phyloP scores from a whole-genome alignment of 2,797 vertebrate species.

The Coregonus sp. region DNA sequence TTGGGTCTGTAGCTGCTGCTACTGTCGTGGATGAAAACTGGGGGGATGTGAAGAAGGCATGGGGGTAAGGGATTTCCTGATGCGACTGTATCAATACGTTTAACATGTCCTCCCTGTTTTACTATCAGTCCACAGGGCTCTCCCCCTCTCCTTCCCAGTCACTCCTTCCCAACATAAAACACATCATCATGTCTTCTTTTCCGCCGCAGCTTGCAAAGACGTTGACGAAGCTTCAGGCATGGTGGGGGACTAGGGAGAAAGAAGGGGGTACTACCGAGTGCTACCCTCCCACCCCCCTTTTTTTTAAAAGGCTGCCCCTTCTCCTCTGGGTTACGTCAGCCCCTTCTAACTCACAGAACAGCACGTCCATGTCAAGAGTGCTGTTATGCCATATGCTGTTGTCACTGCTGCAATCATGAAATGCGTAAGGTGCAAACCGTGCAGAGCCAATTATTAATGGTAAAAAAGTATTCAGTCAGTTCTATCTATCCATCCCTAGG shows the following conservation, averaged over 20 bases:
- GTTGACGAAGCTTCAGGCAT: conserved; percentile 52
- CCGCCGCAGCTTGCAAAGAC: conserved; percentile 67
- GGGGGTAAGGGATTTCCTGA: conserved; percentile 75
- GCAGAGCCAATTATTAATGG: no score
- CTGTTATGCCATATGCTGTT: background rate
- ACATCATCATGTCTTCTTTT: conserved; percentile 71
- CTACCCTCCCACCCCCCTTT: background rate
- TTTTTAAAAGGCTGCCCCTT: background rate
- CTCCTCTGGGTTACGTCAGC: background rate
- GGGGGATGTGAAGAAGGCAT: conserved; percentile 52
- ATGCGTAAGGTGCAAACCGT: background rate
- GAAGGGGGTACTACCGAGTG: background rate
- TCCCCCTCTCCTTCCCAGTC: conserved; percentile 49
- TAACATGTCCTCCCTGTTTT: conserved; percentile 72
- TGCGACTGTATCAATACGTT: conserved; percentile 72
- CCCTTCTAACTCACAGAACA: background rate
- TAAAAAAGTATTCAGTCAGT: no score
- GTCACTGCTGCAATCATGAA: background rate
- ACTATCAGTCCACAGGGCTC: conserved; percentile 65
- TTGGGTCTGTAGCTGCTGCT: conserved; percentile 20
- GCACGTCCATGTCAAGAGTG: background rate
- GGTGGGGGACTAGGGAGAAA: conserved; percentile 23
- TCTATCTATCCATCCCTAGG: no score
- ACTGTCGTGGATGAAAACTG: conserved; percentile 26
- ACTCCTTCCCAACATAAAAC: conserved; percentile 70